Percentiles rank a stretch among this genome's conserved stretches.
These are phyloP conservation scores for Pemphredon lugubris DNA, from an alignment of 2,888 invertebrate genomes.

Conservation along the genomic window DNA sequence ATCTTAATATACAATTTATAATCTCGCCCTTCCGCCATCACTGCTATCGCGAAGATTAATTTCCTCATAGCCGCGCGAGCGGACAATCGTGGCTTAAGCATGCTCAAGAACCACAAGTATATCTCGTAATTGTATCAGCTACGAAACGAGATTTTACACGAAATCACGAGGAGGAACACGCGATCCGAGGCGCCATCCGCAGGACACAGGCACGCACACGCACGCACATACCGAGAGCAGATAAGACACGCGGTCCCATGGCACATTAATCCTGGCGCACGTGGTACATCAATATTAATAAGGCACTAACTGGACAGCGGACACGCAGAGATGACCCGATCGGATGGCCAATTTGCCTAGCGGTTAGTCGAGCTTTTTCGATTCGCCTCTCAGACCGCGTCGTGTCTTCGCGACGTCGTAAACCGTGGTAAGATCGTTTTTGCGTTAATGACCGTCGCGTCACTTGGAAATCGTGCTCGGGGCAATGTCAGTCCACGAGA, in stretches of 20 bases:
- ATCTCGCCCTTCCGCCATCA: no score
- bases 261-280: slow-evolving; percentile 65
- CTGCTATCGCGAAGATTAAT: no score
- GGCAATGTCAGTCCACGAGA: slow-evolving; percentile 45
- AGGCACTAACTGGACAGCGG: slow-evolving; percentile 56
- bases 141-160: slow-evolving; percentile 30
- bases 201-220: slow-evolving; percentile 22
- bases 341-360: slow-evolving; percentile 53
- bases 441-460: slow-evolving; percentile 68
- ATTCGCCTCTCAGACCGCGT: slow-evolving; percentile 45
- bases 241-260: slow-evolving; percentile 48
- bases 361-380: slow-evolving; percentile 47
- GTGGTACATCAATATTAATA: slow-evolving; percentile 72
- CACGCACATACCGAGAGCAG: slow-evolving; percentile 6
- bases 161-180: slow-evolving; percentile 28
- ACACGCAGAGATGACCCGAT: slow-evolving; percentile 42
- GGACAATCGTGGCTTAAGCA: slow-evolving; percentile 1
- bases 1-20: no score
- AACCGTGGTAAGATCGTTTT: slow-evolving; percentile 51
- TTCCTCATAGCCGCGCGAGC: no score
- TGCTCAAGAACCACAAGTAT: slow-evolving; percentile 7
- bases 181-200: not conserved
- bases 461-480: slow-evolving; percentile 60
- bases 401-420: slow-evolving; percentile 40
- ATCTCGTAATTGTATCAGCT: slow-evolving; percentile 24